These are phyloP conservation scores for Nezara viridula DNA, from an alignment of 2,888 invertebrate genomes.

Conservation along the genomic window DNA sequence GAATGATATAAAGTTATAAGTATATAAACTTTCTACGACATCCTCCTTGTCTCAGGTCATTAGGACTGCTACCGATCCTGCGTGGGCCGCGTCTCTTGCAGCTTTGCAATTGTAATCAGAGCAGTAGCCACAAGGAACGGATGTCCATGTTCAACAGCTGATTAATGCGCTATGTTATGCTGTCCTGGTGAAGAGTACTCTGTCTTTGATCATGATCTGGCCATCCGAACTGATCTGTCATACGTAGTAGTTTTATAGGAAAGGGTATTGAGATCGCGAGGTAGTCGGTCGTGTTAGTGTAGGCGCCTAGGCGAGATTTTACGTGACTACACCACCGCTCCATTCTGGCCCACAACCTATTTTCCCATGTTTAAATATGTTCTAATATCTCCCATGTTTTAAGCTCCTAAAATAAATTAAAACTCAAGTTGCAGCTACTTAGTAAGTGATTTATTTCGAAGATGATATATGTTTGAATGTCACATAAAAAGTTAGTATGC, in stretches of 20 bases:
- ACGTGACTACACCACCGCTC: no score
- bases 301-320: no score
- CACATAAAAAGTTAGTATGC: no score
- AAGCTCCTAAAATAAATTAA: no score
- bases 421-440: no score
- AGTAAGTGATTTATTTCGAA: no score
- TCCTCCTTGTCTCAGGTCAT: not conserved
- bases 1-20: not conserved
- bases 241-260: not conserved
- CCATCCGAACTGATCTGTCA: not conserved
- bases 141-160: not conserved
- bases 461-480: no score
- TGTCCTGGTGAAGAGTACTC: not conserved
- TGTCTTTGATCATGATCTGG: not conserved
- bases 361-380: no score
- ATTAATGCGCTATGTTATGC: not conserved
- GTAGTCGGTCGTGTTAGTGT: no score
- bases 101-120: slow-evolving; percentile 43
- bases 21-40: not conserved
- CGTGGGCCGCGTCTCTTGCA: not conserved
- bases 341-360: no score
- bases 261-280: not conserved
- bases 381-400: no score
- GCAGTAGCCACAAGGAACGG: slow-evolving; percentile 22
- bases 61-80: not conserved